Conservation (phyloP, 2,113 vertebrate species). For the Rafetus swinhoei region DNA sequence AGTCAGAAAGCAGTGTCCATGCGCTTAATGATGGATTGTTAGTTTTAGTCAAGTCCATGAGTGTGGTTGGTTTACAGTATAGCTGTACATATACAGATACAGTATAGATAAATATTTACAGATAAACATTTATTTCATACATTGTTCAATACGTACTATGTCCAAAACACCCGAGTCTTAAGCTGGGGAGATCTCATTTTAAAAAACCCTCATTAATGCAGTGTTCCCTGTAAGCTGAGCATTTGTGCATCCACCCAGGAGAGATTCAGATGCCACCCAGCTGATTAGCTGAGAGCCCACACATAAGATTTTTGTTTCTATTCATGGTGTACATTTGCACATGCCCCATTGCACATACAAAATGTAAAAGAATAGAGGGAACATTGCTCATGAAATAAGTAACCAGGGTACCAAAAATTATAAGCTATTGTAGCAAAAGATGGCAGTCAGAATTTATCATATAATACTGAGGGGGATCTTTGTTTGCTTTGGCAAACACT, state of each 20-base stretch:
- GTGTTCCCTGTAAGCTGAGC: no score
- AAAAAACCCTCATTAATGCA: neutral
- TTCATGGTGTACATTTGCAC: no score
- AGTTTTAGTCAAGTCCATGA: neutral
- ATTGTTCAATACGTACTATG: constrained; percentile 64
- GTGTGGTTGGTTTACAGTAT: constrained; percentile 70
- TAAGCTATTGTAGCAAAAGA: neutral
- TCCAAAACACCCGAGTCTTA: constrained; percentile 83
- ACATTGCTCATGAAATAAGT: neutral
- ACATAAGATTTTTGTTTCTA: no score
- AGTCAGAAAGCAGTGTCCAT: neutral
- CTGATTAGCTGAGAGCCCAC: no score
- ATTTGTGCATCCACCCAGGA: no score
- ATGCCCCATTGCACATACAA: no score
- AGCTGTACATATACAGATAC: neutral
- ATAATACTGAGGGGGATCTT: neutral
- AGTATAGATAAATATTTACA: constrained; percentile 68
- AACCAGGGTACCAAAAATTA: neutral
- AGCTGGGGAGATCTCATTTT: constrained; percentile 57
- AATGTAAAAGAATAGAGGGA: no score
- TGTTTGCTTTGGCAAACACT: constrained; percentile 32
- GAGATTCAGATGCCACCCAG: no score
- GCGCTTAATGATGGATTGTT: neutral
- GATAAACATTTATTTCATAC: constrained; percentile 79
- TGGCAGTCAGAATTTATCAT: neutral